These are phyloP conservation scores for Platynereis dumerilii DNA, from an alignment of 2,888 invertebrate species.

Conservation along the genomic window DNA sequence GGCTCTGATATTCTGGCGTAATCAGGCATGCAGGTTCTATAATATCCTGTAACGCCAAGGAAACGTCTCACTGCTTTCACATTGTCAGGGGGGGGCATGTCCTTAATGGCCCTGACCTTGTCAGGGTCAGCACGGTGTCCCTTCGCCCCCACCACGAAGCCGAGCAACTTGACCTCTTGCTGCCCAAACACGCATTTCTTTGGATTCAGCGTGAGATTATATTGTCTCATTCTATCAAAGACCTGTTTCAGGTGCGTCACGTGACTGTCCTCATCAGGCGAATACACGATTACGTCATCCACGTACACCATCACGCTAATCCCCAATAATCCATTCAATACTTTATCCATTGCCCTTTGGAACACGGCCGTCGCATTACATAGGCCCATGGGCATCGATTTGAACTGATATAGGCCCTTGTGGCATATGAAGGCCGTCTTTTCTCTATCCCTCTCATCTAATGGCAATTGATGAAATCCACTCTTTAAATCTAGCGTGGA, in stretches of 20 bases:
- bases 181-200: slow-evolving; percentile 30
- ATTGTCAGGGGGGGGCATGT: slow-evolving; percentile 15
- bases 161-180: slow-evolving; percentile 26
- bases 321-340: slow-evolving; percentile 14
- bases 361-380: slow-evolving; percentile 30
- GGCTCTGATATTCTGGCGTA: slow-evolving; percentile 20
- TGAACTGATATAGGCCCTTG: slow-evolving; percentile 27
- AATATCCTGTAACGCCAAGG: slow-evolving; percentile 24
- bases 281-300: slow-evolving; percentile 32
- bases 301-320: slow-evolving; percentile 24
- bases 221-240: slow-evolving; percentile 19
- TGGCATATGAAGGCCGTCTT: slow-evolving; percentile 32
- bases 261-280: slow-evolving; percentile 18
- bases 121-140: slow-evolving; percentile 31
- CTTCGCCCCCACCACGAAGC: slow-evolving; percentile 19
- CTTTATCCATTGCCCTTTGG: slow-evolving; percentile 27
- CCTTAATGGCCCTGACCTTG: slow-evolving; percentile 22
- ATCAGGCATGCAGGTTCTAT: slow-evolving; percentile 16
- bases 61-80: slow-evolving; percentile 14
- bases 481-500: slow-evolving; percentile 28
- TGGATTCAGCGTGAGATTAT: slow-evolving; percentile 28
- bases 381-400: slow-evolving; percentile 31
- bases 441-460: slow-evolving; percentile 13
- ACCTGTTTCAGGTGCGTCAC: slow-evolving; percentile 18
- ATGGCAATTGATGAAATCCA: slow-evolving; percentile 31